These are phyloP conservation scores for Rhodinocichla rosea DNA, from an alignment of 2,113 vertebrate species.

Conservation along the genomic window DNA sequence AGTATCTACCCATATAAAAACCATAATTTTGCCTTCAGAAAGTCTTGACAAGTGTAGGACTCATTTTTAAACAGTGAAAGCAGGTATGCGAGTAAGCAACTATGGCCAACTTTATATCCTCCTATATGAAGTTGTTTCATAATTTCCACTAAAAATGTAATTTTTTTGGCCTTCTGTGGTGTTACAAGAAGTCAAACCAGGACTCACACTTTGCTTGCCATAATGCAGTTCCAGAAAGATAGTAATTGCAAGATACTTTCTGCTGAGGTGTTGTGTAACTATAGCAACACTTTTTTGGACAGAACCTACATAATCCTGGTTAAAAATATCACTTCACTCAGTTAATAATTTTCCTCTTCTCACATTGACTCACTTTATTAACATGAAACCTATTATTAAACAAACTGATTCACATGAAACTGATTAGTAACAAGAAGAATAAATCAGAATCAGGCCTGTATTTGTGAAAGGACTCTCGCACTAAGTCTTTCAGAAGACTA, in stretches of 20 bases:
- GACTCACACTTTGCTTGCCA: neutral
- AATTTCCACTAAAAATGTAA: neutral
- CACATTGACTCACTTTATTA: neutral
- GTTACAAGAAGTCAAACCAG: neutral
- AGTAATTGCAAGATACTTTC: neutral
- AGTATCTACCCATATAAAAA: neutral
- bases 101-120: neutral
- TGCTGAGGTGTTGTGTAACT: neutral
- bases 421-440: neutral
- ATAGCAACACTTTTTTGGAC: neutral
- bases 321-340: neutral
- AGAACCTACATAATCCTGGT: neutral
- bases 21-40: neutral
- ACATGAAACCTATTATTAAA: neutral
- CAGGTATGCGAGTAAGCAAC: neutral
- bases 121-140: neutral
- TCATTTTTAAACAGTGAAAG: neutral
- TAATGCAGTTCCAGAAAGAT: neutral
- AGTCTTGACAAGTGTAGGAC: neutral
- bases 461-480: neutral
- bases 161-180: neutral
- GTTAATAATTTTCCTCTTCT: neutral
- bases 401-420: neutral
- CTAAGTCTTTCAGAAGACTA: neutral
- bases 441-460: neutral